Conservation (phyloP, 2,113 vertebrate species). For the Otus sunia region DNA sequence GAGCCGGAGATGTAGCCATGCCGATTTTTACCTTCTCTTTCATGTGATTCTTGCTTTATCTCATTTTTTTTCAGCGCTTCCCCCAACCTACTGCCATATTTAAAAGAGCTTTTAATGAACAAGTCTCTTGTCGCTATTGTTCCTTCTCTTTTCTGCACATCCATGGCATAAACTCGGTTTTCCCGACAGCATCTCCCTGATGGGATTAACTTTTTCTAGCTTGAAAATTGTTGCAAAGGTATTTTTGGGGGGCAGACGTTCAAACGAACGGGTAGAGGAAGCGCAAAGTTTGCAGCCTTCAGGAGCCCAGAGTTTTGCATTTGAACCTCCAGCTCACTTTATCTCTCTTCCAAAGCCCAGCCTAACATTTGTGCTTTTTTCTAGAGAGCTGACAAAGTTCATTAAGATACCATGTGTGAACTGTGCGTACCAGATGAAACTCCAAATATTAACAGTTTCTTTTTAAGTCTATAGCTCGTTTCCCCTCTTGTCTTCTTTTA, state of each 20-base stretch:
- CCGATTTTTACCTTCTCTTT: fast-evolving
- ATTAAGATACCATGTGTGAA: fast-evolving
- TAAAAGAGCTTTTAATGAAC: background rate
- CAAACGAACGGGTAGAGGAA: fast-evolving
- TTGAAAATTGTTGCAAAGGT: fast-evolving
- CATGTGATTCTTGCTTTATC: fast-evolving
- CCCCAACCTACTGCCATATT: fast-evolving
- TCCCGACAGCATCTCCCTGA: fast-evolving
- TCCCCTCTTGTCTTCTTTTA: background rate
- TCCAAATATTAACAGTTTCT: background rate
- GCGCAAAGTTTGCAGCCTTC: background rate
- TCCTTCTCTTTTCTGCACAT: background rate
- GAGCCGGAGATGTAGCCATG: fast-evolving
- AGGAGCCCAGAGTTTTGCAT: fast-evolving
- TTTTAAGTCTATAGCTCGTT: background rate
- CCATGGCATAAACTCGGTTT: fast-evolving
- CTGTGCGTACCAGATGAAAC: fast-evolving
- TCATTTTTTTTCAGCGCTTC: fast-evolving
- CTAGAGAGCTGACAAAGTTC: background rate
- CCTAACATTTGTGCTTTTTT: fast-evolving
- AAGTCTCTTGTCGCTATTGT: fast-evolving
- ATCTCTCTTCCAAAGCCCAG: background rate
- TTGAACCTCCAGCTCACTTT: background rate
- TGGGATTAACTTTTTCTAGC: fast-evolving
- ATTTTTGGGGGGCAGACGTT: fast-evolving